Evolutionary conservation across 2,797 vertebrate genomes (phyloP), one percentile per base, ranked within the genome.

Genomic region (Distichodus sexfasciatus): DNA sequence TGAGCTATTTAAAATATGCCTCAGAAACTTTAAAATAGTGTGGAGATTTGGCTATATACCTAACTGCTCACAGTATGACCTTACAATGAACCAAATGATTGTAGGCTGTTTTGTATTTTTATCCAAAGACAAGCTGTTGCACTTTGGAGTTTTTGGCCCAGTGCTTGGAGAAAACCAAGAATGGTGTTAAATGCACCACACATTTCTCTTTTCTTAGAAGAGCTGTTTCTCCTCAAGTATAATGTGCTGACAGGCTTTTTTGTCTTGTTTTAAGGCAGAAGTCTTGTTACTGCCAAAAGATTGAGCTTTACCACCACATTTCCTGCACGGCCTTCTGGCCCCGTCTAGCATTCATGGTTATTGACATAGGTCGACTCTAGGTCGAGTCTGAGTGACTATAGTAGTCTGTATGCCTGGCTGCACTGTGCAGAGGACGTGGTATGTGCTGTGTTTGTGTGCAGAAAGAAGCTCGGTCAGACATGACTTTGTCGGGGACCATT

Each of bases 391-490:
- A 41, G 40, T 60, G 36, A 4, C n/a, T 66, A 48, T 14, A 29
- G 50, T 41, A 36, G 43, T 24, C 24, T 35, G n/a, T 11, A 50
- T 35, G 21, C 17, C 33, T 33, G 60, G 33, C 31, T 66, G 31
- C 50, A 65, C 26, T 9, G 35, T 33, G 14, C 3, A 40, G 55
- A 11, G 44, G 4, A 48, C 40, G 41, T 50, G 51, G 69, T 54
- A 40, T 60, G 17, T 40, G 21, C 47, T 31, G 15, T 69, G 53
- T 64, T 47, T 69, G 50, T 57, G 9, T 55, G 24, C 23, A 64
- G 36, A 50, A 19, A 47, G 5, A 43, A 50, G 59, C 17, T 76
- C 53, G 46, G 36, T 59, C 59, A 68, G 69, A 50, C 51, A 23
- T 60, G 44, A 72, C 43, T 47, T 50, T n/a, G 31, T 59, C 11